Base-by-base conservation (phyloP, 2,113 vertebrate species). In the Agapornis roseicollis region DNA sequence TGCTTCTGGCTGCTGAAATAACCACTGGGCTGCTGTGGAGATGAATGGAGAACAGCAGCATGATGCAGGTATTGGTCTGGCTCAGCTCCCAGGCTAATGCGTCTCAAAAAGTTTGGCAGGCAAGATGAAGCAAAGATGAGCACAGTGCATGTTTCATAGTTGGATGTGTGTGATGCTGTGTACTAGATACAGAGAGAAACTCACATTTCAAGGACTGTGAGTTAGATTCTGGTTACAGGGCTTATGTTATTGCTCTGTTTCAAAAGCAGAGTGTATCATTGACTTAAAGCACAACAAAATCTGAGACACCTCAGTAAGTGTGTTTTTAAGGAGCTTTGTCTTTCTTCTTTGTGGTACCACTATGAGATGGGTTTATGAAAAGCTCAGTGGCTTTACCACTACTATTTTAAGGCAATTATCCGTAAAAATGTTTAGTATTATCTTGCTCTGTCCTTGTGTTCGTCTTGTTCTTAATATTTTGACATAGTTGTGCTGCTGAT, bases 11-110 rank as follows among this genome's bases (percentile, higher is more conserved):
- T 93, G 79, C 88, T 81, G 7, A 63, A 56, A 77, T 88, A 88
- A 64, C 71, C 91, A 15, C 95, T 86, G 87, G 83, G 89, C 96
- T 93, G 18, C 95, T 96, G 97, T 97, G 98, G 97, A 98, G 94
- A 98, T 98, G 98, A 98, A 96, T 96, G 98, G 97, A 97, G 98
- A 98, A 93, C 97, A 98, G 97, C 98, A 98, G 73, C 96, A 92
- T 96, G 98, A 98, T 82, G 96, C 98, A 98, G 98, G 98, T 98
- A 98, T 70, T 56, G 52, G 22, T 8, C 33, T 4, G 6, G 65
- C 82, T 31, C 70, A 88, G 63, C 58, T 85, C 63, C 14, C 19
- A 81, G 52, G 33, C 47, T 72, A 73, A 1, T 1, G 4, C 4
- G 9, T 65, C 71, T 83, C 68, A 10, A 39, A 69, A 68, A 8